Conservation (phyloP, 2,113 vertebrate genomes). For the Bucco capensis region DNA sequence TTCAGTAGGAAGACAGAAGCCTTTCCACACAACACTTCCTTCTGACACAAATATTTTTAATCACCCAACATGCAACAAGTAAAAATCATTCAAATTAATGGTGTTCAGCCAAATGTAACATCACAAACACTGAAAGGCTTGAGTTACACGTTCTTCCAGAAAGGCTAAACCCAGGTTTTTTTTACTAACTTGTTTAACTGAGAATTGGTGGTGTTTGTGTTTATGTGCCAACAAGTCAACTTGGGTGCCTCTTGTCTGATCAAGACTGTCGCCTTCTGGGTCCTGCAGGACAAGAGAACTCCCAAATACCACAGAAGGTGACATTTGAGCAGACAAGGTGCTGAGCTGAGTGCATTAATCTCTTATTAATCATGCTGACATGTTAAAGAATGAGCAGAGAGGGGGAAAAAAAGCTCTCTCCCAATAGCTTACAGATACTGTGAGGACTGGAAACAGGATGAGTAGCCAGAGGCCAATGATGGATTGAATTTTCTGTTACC, state of each 20-base stretch:
- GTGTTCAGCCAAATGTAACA: constrained; percentile 25
- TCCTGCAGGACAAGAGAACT: constrained; percentile 3
- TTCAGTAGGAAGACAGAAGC: neutral
- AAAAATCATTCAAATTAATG: constrained; percentile 7
- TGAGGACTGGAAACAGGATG: neutral
- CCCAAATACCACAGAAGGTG: neutral
- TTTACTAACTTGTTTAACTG: constrained; percentile 1
- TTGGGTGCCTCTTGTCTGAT: constrained; percentile 31
- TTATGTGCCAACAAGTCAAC: constrained; percentile 8
- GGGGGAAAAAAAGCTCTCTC: neutral
- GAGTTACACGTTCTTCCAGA: constrained; percentile 36
- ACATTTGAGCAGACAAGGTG: constrained; percentile 23
- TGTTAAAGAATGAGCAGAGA: neutral
- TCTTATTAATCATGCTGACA: constrained; percentile 2
- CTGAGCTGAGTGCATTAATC: constrained; percentile 13
- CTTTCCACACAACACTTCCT: neutral
- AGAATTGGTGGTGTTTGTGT: neutral
- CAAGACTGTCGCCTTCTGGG: neutral
- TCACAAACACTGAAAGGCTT: constrained; percentile 11
- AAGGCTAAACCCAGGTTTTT: neutral
- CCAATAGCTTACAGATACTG: neutral
- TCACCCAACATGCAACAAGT: neutral
- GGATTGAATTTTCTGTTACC: constrained; percentile 20
- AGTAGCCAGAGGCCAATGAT: neutral
- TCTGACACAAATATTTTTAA: neutral